phyloP scores from a whole-genome alignment of 2,113 vertebrate genomes.

The Meriones unguiculatus region DNA sequence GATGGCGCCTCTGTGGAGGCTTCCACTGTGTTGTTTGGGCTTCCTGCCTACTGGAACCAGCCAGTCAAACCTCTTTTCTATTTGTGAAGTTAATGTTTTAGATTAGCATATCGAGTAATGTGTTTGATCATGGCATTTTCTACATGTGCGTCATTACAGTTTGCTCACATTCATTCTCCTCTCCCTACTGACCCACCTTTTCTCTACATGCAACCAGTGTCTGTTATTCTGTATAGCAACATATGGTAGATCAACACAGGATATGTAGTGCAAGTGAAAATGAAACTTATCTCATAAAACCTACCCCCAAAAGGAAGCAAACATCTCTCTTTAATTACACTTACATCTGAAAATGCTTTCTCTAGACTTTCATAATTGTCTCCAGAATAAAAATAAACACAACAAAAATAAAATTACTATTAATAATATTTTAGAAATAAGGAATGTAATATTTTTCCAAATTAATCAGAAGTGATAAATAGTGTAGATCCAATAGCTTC shows the following conservation, averaged over 20 bases:
- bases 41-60: not conserved
- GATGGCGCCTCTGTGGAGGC: not conserved
- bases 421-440: conserved; percentile 63
- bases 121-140: not conserved
- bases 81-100: not conserved
- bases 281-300: not conserved
- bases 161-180: not conserved
- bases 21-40: not conserved
- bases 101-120: not conserved
- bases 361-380: conserved; percentile 9
- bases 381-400: conserved; percentile 55
- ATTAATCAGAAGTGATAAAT: conserved; percentile 71
- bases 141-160: not conserved
- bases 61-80: not conserved
- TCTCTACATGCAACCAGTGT: not conserved
- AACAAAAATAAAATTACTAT: conserved; percentile 64
- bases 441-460: conserved; percentile 48
- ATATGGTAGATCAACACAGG: not conserved
- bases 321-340: conserved; percentile 1
- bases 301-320: not conserved
- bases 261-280: not conserved
- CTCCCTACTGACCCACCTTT: not conserved
- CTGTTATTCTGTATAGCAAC: not conserved
- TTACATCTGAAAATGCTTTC: conserved; percentile 28
- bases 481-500: conserved; percentile 57